phyloP scores from a whole-genome alignment of 2,797 vertebrate genomes.

The Limnodromus scolopaceus region DNA sequence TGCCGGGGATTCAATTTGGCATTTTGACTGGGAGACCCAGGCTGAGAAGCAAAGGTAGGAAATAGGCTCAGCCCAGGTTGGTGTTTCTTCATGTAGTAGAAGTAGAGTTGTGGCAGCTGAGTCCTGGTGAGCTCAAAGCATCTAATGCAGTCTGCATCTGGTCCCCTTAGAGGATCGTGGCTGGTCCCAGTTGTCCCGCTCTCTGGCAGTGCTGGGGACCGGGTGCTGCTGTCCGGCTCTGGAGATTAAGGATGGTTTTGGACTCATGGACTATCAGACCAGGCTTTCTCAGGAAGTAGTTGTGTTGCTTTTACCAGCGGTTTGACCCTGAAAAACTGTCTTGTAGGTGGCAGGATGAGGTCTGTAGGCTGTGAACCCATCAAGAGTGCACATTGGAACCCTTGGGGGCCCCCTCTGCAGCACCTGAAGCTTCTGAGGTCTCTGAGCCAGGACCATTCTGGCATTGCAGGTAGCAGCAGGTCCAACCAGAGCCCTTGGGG shows the following conservation, averaged over 20 bases:
- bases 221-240: fast-evolving
- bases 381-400: fast-evolving
- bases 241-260: fast-evolving
- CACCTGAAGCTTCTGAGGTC: neutral
- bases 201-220: neutral
- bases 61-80: neutral
- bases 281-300: neutral
- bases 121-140: neutral
- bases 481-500: neutral
- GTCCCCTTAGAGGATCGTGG: neutral
- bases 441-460: neutral
- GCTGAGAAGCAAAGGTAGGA: neutral
- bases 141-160: fast-evolving
- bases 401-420: fast-evolving
- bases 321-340: fast-evolving
- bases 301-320: neutral
- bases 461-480: neutral
- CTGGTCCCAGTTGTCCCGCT: neutral
- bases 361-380: neutral
- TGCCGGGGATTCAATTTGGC: neutral
- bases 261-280: fast-evolving
- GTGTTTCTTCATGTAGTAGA: fast-evolving
- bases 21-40: neutral
- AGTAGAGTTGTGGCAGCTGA: neutral
- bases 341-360: neutral